Base-by-base conservation (phyloP, 64 coral and sea anemone species). In the Stichodactyla helianthus region DNA sequence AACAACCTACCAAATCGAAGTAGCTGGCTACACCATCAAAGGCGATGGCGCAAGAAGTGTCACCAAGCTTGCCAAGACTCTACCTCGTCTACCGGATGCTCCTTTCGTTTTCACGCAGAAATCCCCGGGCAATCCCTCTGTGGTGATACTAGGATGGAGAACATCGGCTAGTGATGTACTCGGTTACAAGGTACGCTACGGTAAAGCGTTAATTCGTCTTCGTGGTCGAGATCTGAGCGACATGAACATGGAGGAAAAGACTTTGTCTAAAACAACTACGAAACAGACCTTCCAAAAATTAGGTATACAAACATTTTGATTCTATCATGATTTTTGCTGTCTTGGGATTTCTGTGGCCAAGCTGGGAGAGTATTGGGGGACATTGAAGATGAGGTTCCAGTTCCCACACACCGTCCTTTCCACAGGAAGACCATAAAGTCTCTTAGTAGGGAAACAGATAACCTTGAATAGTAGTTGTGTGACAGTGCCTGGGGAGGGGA, bases 21-120 rank as follows among this genome's bases (percentile, higher is more conserved):
- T 93, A 15, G 88, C 94, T 84, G 94, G 85, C 7, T 97, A 90
- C 71, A 93, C 94, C 0, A 84, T 90, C 1, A 97, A 97, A 52
- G 94, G 94, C n/a, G 94, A 97, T 20, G 94, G 94, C 31, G 79
- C 88, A 14, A 55, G 85, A 65, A 97, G 94, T 83, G 27, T 71
- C 14, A 86, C 94, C 25, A 52, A 51, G 54, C 76, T 90, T 25
- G 94, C 79, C 5, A 97, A 93, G 84, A 97, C 94, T 16, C 50
- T 84, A 19, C 55, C 91, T 4, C 85, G 86, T 31, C 79, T 60
- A 7, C 94, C 94, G 6, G 74, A 90, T 61, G 62, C 88, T 17
- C 94, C 94, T 17, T 88, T 85, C 77, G 80, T 97, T n/a, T 90
- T 55, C 28, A 68, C 52, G 9, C 77, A 79, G 6, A 51, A 79